These are phyloP conservation scores for Mercenaria mercenaria DNA, from an alignment of 1,140 invertebrate genomes.

Conservation along the genomic window DNA sequence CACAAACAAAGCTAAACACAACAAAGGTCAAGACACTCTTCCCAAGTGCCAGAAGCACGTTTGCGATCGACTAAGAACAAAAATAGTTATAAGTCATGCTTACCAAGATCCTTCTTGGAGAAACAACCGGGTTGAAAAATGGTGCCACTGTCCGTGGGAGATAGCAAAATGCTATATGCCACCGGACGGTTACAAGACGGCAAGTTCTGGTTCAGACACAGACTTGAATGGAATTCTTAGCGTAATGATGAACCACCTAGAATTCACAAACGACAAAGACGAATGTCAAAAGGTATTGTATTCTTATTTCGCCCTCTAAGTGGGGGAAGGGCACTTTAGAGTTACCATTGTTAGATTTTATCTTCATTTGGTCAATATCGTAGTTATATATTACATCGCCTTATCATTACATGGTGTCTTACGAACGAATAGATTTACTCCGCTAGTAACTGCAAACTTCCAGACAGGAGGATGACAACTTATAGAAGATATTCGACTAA, in stretches of 20 bases:
- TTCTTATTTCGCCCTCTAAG: no score
- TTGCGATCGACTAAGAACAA: neutral
- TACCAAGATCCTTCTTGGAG: neutral
- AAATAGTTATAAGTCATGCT: neutral
- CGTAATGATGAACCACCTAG: constrained; percentile 5
- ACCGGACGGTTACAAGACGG: neutral
- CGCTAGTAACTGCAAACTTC: no score
- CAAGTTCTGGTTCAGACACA: neutral
- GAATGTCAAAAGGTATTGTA: neutral
- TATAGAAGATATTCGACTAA: no score
- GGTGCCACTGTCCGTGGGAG: constrained; percentile 3
- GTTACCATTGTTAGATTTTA: no score
- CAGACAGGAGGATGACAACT: no score
- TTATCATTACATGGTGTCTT: no score
- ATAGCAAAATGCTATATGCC: constrained; percentile 31
- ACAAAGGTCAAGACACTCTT: no score
- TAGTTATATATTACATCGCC: no score
- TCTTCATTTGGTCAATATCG: no score
- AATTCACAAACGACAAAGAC: neutral
- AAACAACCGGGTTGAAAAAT: neutral
- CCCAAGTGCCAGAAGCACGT: neutral
- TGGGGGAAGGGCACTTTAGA: no score
- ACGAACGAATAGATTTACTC: no score
- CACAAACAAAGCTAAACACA: neutral
- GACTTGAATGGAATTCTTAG: constrained; percentile 21